Evolutionary conservation across 2,888 invertebrate genomes (phyloP), one percentile per base, ranked within the genome.

Genomic region (Notocelia uddmanniana): DNA sequence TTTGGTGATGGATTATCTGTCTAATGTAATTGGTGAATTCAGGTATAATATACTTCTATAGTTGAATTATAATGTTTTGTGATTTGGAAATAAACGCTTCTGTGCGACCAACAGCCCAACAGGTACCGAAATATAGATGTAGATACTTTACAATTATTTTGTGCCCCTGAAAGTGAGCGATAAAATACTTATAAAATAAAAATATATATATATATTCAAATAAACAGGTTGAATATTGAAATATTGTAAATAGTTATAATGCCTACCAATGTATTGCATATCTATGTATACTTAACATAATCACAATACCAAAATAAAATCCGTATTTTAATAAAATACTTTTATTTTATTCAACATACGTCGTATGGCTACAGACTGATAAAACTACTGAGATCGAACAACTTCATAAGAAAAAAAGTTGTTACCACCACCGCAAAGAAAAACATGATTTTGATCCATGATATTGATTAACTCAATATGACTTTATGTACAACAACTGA

Each of bases 261-360:
- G n/a, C 19, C 13, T 59, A 68, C 48, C 58, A 54, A 60, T n/a
- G 15, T 58, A 66, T 50, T 55, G 23, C 45, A 54, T 72, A 64
- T 70, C 58, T 58, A 67, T 71, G 18, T 48, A 66, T 19, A 67
- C 26, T 50, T 41, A 52, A 70, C 31, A 71, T 57, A 45, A 72
- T 57, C 31, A 62, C 45, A 62, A 37, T 62, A 72, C 54, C 68
- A 54, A 68, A 72, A 72, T 72, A 62, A 72, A 72, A 72, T 18
- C 34, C 23, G 11, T 67, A 62, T 62, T 55, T 72, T 62, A 62
- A 70, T 10, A 52, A 23, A 41, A 13, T 45, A 6, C 41, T 64
- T 54, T 37, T 45, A 6, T 55, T 64, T 54, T 37, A 64, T 37
- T 52, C 0, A 23, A 41, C 34, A 15, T 10, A 34, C 19, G 15